Base-by-base conservation (phyloP, 2,888 invertebrate species). In the Poecilobothrus nobilitatus region DNA sequence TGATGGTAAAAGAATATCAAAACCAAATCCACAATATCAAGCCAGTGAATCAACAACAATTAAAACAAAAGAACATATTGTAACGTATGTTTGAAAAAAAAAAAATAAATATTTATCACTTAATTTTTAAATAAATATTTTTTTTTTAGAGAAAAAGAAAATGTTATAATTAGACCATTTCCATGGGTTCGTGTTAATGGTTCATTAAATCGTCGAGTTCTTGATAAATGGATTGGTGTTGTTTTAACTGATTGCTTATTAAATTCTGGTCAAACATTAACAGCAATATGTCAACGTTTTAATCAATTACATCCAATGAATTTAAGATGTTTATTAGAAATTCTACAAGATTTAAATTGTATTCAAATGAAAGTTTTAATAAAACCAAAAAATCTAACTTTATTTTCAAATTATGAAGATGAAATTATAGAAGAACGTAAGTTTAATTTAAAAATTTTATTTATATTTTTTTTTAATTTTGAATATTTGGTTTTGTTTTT, bases 161-260 rank as follows among this genome's bases (percentile, higher is more conserved):
- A 76, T 2, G 76, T 81, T 68, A 76, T 75, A 0, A 76, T 81
- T 73, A 76, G 76, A 10, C 79, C 81, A 0, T 77, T 86, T 70
- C 91, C 91, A 0, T 93, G 93, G 93, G 86, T 89, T 68, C 85
- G 88, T 71, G 85, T 91, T 1, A 89, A 92, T 79, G 92, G 91
- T 3, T 83, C 85, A 0, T 76, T 92, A 12, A 91, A 92, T 80
- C 82, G 86, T 15, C 83, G 86, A 22, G 85, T 88, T 5, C 82
- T 92, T 41, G 88, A 89, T 74, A 86, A 87, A 69, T 88, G 91
- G 86, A 75, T 92, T 69, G 86, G 88, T 65, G 84, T 87, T 12
- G 78, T 92, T 68, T 79, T 92, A 69, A 84, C 87, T 5, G 86
- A 88, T 74, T 86, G 90, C 70, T 82, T 90, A 75, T 82, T 85